phyloP scores from a whole-genome alignment of 2,888 invertebrate genomes.

The Leptinotarsa tumamoca region DNA sequence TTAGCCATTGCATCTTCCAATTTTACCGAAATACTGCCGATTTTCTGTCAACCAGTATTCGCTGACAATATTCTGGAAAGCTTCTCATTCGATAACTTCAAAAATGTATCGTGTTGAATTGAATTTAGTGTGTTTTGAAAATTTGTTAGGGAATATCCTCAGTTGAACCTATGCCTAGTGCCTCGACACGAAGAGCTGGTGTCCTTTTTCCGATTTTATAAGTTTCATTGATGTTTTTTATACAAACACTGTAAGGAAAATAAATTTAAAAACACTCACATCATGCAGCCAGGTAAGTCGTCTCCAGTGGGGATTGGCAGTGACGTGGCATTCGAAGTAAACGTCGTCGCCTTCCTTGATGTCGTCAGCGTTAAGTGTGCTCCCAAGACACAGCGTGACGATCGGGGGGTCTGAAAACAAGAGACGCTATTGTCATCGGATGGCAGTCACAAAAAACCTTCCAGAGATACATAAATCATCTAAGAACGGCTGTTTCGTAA shows the following conservation, averaged over 20 bases:
- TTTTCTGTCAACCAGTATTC: no score
- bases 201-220: not conserved
- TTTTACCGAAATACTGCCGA: no score
- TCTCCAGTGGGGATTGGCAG: constrained; percentile 87
- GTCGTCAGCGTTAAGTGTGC: constrained; percentile 86
- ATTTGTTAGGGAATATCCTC: no score
- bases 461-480: constrained; percentile 60
- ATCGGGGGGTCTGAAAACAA: constrained; percentile 82
- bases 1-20: no score
- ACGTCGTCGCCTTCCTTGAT: constrained; percentile 94
- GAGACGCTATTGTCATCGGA: constrained; percentile 26
- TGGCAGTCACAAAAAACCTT: constrained; percentile 41
- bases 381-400: constrained; percentile 84
- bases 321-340: constrained; percentile 92
- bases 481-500: constrained; percentile 53
- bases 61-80: no score
- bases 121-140: no score
- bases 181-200: no score
- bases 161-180: no score
- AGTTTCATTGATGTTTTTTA: no score
- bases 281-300: constrained; percentile 89
- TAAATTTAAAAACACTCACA: constrained; percentile 71
- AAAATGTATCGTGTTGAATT: no score
- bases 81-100: no score
- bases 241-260: no score